Base-by-base conservation (phyloP, 2,888 invertebrate species). In the Tetragonisca angustula region DNA sequence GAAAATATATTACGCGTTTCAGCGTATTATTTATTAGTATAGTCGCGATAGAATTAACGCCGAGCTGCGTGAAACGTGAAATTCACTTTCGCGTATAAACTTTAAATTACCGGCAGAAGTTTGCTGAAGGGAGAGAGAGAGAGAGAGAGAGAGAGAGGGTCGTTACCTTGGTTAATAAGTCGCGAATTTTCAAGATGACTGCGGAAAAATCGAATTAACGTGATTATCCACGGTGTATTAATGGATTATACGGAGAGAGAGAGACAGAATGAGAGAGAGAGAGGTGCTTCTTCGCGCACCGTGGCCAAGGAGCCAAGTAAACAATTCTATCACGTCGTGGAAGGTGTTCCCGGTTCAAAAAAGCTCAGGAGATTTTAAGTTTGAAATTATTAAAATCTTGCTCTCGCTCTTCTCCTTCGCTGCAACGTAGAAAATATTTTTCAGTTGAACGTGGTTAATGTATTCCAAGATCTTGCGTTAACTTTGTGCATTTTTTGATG, bases 151-250 rank as follows among this genome's bases (percentile, higher is more conserved):
- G 2, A 27, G 27, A 27, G 32, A 4, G 32, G 2, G 5, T 36
- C 50, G 49, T 1, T 69, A 61, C 70, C 52, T 36, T 17, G 49
- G 76, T 76, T 69, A 76, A 76, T 76, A 62, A 76, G 64, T 36
- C 43, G 49, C 50, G 64, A 59, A 32, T 54, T 54, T 43, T 52
- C 71, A 13, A 62, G 54, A 64, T 61, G 50, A 36, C 15, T n/a
- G 43, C 27, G 62, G 59, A 27, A 61, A 65, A 27, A 71, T 72
- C 64, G 56, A 78, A 78, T 72, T 72, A 72, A 56, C 69, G 24
- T 24, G 62, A 76, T 76, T 68, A 68, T 68, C 36, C 52, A 76
- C 24, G 43, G 24, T 70, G 36, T 69, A 59, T 43, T 43, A 43
- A 43, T 6, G 32, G 50, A 68, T 68, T 59, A 59, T 59, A 61